Percentiles rank a stretch among this genome's conserved stretches.
Evolutionary conservation across 2,113 vertebrate genomes (phyloP).

Genomic region (Dolichallabes microphthalmus): DNA sequence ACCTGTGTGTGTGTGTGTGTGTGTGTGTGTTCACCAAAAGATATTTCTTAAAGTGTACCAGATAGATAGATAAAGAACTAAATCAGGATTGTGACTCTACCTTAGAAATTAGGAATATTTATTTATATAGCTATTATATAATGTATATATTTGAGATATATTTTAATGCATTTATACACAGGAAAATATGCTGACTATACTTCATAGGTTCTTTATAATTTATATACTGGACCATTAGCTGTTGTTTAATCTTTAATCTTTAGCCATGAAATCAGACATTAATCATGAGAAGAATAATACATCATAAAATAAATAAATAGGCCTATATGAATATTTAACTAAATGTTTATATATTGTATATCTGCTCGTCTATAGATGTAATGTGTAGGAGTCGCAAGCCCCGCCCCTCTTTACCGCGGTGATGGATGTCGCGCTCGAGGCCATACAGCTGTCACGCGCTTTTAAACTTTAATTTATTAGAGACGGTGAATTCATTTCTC

Average conservation of each 20-base stretch:
- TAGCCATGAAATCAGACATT: not conserved
- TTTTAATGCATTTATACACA: too few relatives aligned
- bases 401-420: constrained; percentile 22
- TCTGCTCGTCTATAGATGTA: not conserved
- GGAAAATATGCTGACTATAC: too few relatives aligned
- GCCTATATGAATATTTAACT: not conserved
- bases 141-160: too few relatives aligned
- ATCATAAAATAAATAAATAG: not conserved
- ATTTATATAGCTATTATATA: not conserved
- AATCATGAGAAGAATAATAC: not conserved
- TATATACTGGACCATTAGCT: not conserved
- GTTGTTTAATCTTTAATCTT: not conserved
- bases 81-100: not conserved
- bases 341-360: not conserved
- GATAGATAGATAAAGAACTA: too few relatives aligned
- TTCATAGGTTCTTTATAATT: too few relatives aligned
- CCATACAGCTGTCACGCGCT: constrained; percentile 81
- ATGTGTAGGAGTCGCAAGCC: not conserved
- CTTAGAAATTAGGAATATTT: not conserved
- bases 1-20: too few relatives aligned
- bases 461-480: constrained; percentile 83
- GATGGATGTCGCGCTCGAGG: constrained; percentile 56
- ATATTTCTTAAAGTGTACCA: too few relatives aligned
- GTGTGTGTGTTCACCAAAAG: too few relatives aligned
- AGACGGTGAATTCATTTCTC: constrained; percentile 89